phyloP scores from a whole-genome alignment of 1,140 invertebrate species.

The Chrysoperla carnea region DNA sequence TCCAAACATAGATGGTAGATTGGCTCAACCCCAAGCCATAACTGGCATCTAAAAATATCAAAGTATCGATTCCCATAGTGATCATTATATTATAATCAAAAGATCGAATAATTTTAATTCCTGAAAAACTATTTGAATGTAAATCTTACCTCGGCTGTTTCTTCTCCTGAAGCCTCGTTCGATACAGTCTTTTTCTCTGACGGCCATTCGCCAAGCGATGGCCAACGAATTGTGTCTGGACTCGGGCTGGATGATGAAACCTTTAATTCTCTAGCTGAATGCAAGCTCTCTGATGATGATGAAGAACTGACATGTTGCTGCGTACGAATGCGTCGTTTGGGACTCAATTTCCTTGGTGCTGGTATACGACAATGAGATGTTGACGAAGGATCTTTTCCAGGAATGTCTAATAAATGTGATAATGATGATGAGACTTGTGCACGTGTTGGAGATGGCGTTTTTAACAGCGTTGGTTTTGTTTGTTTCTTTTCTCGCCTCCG shows the following conservation, averaged over 20 bases:
- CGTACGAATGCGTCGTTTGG: constrained; percentile 25
- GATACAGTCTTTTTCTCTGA: constrained; percentile 12
- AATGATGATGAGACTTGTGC: constrained; percentile 18
- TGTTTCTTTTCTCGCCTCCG: constrained; percentile 25
- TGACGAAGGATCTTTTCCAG: constrained; percentile 9
- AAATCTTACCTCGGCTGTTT: constrained; percentile 20
- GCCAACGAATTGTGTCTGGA: constrained; percentile 16
- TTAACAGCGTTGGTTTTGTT: constrained; percentile 8
- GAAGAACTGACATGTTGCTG: constrained; percentile 25
- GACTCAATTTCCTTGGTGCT: constrained; percentile 24
- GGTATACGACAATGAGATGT: constrained; percentile 12
- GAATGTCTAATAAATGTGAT: constrained; percentile 23
- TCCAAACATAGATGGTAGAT: not conserved
- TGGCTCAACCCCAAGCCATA: not conserved
- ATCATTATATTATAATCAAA: too few species aligned
- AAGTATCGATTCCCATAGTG: constrained; percentile 2
- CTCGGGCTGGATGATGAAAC: constrained; percentile 18
- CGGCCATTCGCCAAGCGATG: constrained; percentile 15
- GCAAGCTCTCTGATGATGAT: constrained; percentile 30
- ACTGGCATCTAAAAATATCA: constrained; percentile 4
- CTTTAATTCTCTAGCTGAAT: constrained; percentile 19
- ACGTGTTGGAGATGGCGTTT: constrained; percentile 29
- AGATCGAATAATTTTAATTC: too few species aligned
- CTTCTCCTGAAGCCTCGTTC: constrained; percentile 18
- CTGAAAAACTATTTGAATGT: too few species aligned